Evolutionary conservation across 2,113 vertebrate genomes (phyloP), one percentile per base, ranked within the genome.

Genomic region (Melanerpes aurifrons): DNA sequence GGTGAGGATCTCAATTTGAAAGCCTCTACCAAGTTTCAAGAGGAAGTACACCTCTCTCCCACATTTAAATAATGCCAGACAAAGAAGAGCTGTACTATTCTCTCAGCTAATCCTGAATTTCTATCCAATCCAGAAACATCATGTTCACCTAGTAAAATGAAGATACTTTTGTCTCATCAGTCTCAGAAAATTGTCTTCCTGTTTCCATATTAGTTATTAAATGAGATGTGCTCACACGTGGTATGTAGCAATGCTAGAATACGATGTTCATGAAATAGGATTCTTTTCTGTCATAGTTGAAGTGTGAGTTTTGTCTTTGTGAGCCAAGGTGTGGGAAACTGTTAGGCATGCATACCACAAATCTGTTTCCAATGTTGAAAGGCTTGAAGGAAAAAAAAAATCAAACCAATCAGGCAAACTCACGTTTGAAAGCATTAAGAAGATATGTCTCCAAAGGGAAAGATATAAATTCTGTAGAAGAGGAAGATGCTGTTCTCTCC

Each of bases 361-460:
- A 61, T 48, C 64, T 89, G 81, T 87, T 89, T 89, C 61, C 31
- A 53, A 17, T 35, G 48, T 81, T 61, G n/a, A 71, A 89, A 53
- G 16, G 2, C 78, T 76, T 86, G 64, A 80, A 80, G 22, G 50
- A 53, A 20, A 50, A 76, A 87, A 73, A 56, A 82, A 62, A 35
- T 35, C 18, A 86, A 90, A 29, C 14, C n/a, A 74, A 64, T 24
- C 25, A 68, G 37, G 21, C 32, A 77, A 80, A 29, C 26, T 64
- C 35, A 18, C 54, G 15, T 85, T 93, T 93, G 83, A 31, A 68
- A 48, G 31, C 43, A 70, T 82, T 86, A 40, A 68, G 77, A 92
- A 68, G 43, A 77, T 87, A n/a, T 16, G 7, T 35, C n/a, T 83
- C 47, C 61, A 54, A 70, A 87, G 56, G 12, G 28, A 87, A 82